Evolutionary conservation across 2,113 vertebrate genomes (phyloP).

Genomic region (Panthera leo): DNA sequence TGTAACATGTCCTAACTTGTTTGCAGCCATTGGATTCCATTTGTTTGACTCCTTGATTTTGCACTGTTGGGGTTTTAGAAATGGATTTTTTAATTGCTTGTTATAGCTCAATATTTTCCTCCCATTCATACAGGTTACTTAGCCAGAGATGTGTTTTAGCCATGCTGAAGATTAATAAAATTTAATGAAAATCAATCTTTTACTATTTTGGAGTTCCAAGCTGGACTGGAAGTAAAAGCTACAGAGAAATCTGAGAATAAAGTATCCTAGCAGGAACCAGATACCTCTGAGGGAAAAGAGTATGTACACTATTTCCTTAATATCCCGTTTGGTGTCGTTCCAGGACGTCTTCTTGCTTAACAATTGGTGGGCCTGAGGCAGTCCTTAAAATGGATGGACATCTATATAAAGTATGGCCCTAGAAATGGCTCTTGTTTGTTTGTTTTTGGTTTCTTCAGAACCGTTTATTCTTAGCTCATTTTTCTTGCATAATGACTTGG

Average conservation of each 20-base stretch:
- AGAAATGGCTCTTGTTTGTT: not conserved
- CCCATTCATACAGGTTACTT: not conserved
- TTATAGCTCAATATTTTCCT: not conserved
- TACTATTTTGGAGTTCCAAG: not conserved
- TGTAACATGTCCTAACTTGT: not conserved
- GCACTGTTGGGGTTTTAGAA: not conserved
- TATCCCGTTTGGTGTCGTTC: not conserved
- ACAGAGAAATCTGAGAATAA: not conserved
- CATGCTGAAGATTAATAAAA: constrained; percentile 12
- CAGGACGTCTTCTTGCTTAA: not conserved
- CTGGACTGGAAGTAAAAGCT: not conserved
- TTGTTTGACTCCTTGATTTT: constrained; percentile 5
- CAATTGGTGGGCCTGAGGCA: not conserved
- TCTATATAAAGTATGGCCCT: rapidly evolving
- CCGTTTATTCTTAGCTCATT: not conserved
- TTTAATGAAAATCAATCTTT: constrained; percentile 22
- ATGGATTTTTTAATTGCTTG: constrained; percentile 4
- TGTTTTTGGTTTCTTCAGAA: not conserved
- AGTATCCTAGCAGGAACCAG: not conserved
- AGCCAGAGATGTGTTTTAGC: not conserved
- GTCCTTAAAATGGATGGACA: not conserved
- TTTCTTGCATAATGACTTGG: not conserved
- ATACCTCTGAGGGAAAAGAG: not conserved
- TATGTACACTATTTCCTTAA: not conserved
- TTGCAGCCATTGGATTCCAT: not conserved